phyloP scores from a whole-genome alignment of 2,888 invertebrate species.

The Anticlea derivata region DNA sequence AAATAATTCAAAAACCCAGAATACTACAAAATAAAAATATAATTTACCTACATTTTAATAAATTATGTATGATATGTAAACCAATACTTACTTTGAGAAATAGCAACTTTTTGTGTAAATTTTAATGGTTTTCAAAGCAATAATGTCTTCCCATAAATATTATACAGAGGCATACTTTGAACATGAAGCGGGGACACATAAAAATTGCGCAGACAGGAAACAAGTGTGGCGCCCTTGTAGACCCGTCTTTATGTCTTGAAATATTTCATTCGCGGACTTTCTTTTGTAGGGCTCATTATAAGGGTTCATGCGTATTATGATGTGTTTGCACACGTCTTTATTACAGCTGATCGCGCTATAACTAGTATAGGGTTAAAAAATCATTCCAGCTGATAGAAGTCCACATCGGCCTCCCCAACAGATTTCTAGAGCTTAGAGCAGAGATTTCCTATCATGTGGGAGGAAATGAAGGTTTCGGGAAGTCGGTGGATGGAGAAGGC shows the following conservation, averaged over 20 bases:
- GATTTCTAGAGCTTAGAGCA: no score
- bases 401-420: no score
- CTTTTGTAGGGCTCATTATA: conserved; percentile 4
- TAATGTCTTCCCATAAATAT: conserved; percentile 19
- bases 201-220: conserved; percentile 58
- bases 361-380: no score
- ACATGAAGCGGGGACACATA: conserved; percentile 50
- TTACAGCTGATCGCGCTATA: not conserved
- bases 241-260: conserved; percentile 52
- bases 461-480: no score
- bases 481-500: no score
- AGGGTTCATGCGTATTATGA: not conserved
- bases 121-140: not conserved
- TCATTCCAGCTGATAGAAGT: no score
- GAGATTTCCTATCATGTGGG: no score
- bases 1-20: not conserved
- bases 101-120: not conserved
- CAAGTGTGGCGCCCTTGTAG: conserved; percentile 60
- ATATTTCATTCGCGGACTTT: conserved; percentile 52
- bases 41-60: not conserved
- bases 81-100: no score
- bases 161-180: conserved; percentile 19
- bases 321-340: conserved; percentile 3
- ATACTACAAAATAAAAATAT: no score
- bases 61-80: no score